Evolutionary conservation across 2,113 vertebrate genomes (phyloP), one percentile per base, ranked within the genome.

Genomic region (Paradoxurus hermaphroditus): DNA sequence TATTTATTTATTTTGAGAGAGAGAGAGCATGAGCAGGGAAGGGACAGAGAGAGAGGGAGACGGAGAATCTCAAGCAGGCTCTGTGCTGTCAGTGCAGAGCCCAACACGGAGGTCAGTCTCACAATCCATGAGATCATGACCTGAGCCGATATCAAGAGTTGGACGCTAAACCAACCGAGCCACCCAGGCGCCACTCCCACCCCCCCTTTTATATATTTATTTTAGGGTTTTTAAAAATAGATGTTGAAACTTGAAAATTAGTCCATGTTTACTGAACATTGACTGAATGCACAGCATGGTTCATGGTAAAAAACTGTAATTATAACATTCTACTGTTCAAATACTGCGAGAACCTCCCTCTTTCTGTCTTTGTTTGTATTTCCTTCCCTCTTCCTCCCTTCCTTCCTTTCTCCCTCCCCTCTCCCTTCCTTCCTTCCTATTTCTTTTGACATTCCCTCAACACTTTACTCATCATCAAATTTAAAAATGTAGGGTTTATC

Each of bases 161-260:
- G 56, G 72, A 44, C 3, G 3, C 39, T 73, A 41, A 73, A 41
- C 72, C 41, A 10, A 73, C 72, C 15, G 13, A 73, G 72, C 72
- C 13, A 73, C 72, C 23, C 23, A 41, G 39, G 70, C 7, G 3
- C 39, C 39, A 31, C 18, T 16, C 68, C 3, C 18, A 16, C 68
- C 3, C 9, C 68, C 51, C 27, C 49, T 12, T 93, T 93, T 77
- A 70, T 46, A 29, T 41, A 46, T 83, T 90, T 59, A 59, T 75
- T 59, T 96, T 44, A 27, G 5, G 41, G 4, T 90, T 92, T 97
- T 90, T 46, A 65, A 86, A 92, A 88, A 94, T 31, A n/a, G n/a
- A 77, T 78, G 53, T 81, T 46, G 3, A 53, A 85, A 53, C 16
- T 65, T 88, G 21, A 92, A 97, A 83, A 86, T 77, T n/a, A 59